Percentiles rank a stretch among this genome's conserved stretches.
These are phyloP conservation scores for Pararge aegeria DNA, from an alignment of 1,140 invertebrate species.

Conservation along the genomic window DNA sequence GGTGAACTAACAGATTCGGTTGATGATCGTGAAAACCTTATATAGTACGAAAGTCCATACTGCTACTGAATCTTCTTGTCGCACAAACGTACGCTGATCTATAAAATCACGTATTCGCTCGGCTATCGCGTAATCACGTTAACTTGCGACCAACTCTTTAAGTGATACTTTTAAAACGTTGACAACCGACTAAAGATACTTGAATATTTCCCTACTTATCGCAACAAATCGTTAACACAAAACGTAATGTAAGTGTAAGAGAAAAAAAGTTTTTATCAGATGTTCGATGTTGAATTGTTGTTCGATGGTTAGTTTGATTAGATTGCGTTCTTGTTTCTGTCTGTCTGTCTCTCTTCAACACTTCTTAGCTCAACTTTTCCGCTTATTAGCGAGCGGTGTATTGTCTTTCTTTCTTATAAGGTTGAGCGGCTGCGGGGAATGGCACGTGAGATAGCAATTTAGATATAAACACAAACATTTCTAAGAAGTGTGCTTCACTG, in stretches of 20 bases:
- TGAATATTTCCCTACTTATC: background rate
- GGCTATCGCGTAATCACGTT: no score
- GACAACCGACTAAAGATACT: no score
- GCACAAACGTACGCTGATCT: no score
- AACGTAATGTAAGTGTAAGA: background rate
- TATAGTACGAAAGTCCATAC: no score
- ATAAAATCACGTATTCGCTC: no score
- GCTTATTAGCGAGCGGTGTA: background rate
- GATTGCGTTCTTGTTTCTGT: constrained; percentile 34
- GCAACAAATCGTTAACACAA: background rate
- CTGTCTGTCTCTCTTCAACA: constrained; percentile 19
- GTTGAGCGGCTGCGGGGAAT: background rate
- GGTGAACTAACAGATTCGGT: no score
- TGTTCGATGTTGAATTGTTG: constrained; percentile 47
- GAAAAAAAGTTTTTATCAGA: constrained; percentile 51
- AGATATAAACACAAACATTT: no score
- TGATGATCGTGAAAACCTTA: no score
- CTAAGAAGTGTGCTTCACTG: no score
- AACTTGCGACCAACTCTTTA: no score
- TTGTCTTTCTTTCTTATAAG: constrained; percentile 1
- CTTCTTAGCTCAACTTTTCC: constrained; percentile 19
- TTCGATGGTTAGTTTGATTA: constrained; percentile 41
- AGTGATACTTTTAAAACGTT: no score
- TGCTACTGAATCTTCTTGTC: no score
- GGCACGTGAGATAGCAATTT: background rate